Percentiles rank a stretch among this genome's conserved stretches.
Evolutionary conservation across 1,140 invertebrate genomes (phyloP).

Genomic region (Hyposmocoma kahamanoa): DNA sequence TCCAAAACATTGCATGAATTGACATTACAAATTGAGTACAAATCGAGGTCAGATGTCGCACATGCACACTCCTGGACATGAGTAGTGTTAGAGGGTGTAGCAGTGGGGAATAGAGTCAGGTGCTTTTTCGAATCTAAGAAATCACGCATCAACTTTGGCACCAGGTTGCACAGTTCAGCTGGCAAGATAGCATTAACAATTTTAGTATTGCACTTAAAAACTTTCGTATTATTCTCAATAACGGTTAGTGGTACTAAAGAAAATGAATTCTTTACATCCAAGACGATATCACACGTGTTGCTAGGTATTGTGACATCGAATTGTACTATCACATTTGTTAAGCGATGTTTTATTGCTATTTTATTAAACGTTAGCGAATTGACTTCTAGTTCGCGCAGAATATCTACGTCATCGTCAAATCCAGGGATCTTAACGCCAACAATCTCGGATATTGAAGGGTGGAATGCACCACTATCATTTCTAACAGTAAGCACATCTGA

Average conservation of each 20-base stretch:
- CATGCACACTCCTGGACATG: too few species aligned
- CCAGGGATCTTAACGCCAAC: conserved; percentile 44
- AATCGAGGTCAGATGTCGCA: too few species aligned
- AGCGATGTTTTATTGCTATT: conserved; percentile 45
- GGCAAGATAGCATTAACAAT: conserved; percentile 47
- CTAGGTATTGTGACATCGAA: conserved; percentile 43
- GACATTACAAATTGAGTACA: too few species aligned
- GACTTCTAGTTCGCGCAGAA: conserved; percentile 33
- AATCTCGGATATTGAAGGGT: not conserved
- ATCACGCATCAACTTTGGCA: conserved; percentile 41
- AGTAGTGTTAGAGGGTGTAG: too few species aligned
- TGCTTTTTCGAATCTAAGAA: conserved; percentile 21
- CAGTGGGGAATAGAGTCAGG: too few species aligned
- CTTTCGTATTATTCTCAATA: conserved; percentile 29
- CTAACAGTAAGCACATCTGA: not conserved
- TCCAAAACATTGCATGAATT: too few species aligned
- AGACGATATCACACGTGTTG: conserved; percentile 8
- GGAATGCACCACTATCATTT: not conserved
- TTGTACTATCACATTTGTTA: conserved; percentile 45
- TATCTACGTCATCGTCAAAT: conserved; percentile 41
- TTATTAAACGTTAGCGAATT: conserved; percentile 41
- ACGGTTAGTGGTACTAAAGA: conserved; percentile 27
- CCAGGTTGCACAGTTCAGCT: conserved; percentile 48
- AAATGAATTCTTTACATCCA: conserved; percentile 21
- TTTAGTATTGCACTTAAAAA: conserved; percentile 46